phyloP scores from a whole-genome alignment of 2,797 vertebrate genomes.

The Enteromius argenteus region DNA sequence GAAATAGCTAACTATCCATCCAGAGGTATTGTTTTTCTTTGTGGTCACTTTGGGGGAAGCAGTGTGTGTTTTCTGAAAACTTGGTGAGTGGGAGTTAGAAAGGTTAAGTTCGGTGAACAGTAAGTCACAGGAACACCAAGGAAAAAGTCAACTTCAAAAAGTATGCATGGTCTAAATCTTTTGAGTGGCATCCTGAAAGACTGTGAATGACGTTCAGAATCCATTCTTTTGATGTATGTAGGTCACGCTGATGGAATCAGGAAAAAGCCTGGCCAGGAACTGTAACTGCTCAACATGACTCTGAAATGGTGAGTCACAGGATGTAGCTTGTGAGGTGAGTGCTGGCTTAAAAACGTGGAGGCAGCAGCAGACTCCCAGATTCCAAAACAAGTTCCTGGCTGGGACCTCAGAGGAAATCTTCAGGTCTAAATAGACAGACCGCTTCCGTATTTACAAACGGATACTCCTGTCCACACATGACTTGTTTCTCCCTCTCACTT shows the following conservation, averaged over 20 bases:
- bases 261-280: constrained; percentile 53
- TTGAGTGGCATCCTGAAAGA: not conserved
- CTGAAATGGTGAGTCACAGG: constrained; percentile 78
- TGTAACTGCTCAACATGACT: constrained; percentile 68
- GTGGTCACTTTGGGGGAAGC: not conserved
- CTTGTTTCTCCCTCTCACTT: constrained; percentile 37
- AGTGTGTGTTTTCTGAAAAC: constrained; percentile 14
- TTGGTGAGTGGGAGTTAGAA: not conserved
- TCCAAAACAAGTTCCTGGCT: constrained; percentile 67
- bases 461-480: constrained; percentile 50
- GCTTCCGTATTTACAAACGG: constrained; percentile 54
- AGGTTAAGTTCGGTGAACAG: not conserved
- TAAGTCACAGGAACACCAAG: not conserved
- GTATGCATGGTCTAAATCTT: not conserved
- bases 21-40: constrained; percentile 1
- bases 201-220: not conserved
- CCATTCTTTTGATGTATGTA: constrained; percentile 39
- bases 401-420: constrained; percentile 67
- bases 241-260: constrained; percentile 68
- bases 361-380: constrained; percentile 55
- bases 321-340: constrained; percentile 70
- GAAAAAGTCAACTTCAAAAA: not conserved
- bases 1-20: not conserved
- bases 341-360: constrained; percentile 59
- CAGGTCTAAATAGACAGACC: constrained; percentile 60